Base-by-base conservation (phyloP, 2,797 vertebrate species). In the Harpagifer antarcticus region DNA sequence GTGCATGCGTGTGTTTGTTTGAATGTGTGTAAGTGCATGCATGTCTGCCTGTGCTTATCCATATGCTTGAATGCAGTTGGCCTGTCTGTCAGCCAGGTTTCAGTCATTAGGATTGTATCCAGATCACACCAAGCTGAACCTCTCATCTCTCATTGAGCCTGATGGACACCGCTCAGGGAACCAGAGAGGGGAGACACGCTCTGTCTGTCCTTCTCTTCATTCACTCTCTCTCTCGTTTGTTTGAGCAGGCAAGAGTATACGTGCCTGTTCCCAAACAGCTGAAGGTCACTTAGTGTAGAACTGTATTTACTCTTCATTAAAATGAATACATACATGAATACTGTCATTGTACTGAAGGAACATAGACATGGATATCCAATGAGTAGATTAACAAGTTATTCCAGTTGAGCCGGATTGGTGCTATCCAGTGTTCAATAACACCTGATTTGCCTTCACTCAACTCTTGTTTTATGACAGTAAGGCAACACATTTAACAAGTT, bases 141-240 rank as follows among this genome's bases (percentile, higher is more conserved):
- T 81, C 86, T 93, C 91, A 88, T 90, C 84, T 90, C 86, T 91
- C 86, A 92, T 92, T 91, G 87, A 87, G 75, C 72, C 84, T 91
- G 91, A 93, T 90, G 89, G 87, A 89, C 85, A 82, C 59, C 84
- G 57, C 90, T 82, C 40, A 42, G 84, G 88, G 76, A 79, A 67
- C 65, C 69, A 68, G 61, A 44, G 78, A 68, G 75, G 71, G 77
- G 74, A 89, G 85, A 82, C 81, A 71, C 68, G 23, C 72, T 78
- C 74, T 72, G 72, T 77, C 79, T 78, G 81, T 89, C 83, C 82
- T 81, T 76, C 79, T 85, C n/a, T n/a, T n/a, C 79, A 71, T 71
- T 86, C 73, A 60, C 74, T 79, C 47, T 43, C 60, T 64, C 64
- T n/a, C n/a, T n/a, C 74, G 73, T 87, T 82, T 85, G 78, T 78